These are phyloP conservation scores for Lepilemur septentrionalis DNA, from an alignment of 2,797 vertebrate species.

Conservation along the genomic window DNA sequence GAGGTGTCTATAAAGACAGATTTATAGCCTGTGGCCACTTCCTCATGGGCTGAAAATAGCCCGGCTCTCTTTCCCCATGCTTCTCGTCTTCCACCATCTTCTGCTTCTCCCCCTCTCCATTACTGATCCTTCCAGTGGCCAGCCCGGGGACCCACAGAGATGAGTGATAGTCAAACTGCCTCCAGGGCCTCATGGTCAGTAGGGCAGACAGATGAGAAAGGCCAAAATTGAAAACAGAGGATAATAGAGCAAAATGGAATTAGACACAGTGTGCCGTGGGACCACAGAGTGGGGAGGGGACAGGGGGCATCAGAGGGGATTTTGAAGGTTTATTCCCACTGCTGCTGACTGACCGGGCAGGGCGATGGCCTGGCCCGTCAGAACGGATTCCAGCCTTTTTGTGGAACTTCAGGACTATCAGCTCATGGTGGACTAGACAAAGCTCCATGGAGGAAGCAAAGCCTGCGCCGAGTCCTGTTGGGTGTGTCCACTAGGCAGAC, in stretches of 20 bases:
- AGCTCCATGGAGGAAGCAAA: background rate
- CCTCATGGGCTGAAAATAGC: background rate
- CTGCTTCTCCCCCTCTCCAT: background rate
- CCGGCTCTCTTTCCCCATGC: background rate
- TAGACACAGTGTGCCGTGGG: background rate
- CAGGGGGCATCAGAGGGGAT: background rate
- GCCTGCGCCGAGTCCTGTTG: background rate
- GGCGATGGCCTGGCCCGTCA: background rate
- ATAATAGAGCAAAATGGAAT: background rate
- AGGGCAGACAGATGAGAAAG: background rate
- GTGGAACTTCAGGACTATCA: no score
- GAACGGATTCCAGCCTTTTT: background rate
- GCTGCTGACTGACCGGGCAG: background rate
- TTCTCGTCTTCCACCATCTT: background rate
- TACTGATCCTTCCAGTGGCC: background rate
- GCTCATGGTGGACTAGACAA: background rate
- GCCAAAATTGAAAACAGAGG: background rate
- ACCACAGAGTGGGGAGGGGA: no score
- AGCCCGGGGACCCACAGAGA: background rate
- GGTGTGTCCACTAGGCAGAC: background rate
- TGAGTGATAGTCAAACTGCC: background rate
- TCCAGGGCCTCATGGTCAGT: background rate
- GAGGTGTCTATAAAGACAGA: background rate
- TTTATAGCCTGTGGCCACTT: conserved; percentile 41
- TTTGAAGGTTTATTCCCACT: background rate